Evolutionary conservation across 2,888 invertebrate species (phyloP), one percentile per base, ranked within the genome.

Genomic region (Alsophila aescularia): DNA sequence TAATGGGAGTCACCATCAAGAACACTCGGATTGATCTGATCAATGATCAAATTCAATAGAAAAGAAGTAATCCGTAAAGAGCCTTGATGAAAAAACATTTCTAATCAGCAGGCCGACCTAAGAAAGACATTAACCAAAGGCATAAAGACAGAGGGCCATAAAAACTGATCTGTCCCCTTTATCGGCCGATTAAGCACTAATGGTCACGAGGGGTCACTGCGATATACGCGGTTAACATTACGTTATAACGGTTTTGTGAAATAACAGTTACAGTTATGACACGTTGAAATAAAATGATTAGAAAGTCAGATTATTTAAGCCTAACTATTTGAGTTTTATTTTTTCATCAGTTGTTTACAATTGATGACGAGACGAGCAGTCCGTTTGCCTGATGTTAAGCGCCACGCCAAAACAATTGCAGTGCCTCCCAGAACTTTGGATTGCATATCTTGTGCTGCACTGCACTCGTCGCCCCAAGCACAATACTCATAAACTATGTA

Each of bases 111-210:
- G 37, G n/a, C 31, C 3, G n/a, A 24, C 9, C 31, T 36, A n/a
- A 37, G 41, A 31, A 29, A 47, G 47, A 39, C 36, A 52, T 47
- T 52, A 45, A 10, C 21, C 27, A 10, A 15, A 21, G 36, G 18
- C 52, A 43, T 52, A 57, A 42, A 52, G 51, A 42, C 47, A 31
- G 41, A 24, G 36, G 27, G 36, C 35, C 39, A 39, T 57, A 57
- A 57, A 56, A 57, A 57, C 51, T 34, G 42, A 52, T 47, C 41
- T 34, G 51, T 42, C 50, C 45, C n/a, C 36, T 37, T 48, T 57
- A 57, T 57, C 56, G 42, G 39, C 8, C 42, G 43, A 52, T 48
- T 52, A 52, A 34, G n/a, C 36, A 15, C 42, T 52, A 57, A 57
- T 48, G 56, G 34, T 27, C 29, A 13, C 42, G 43, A 31, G 41